These are phyloP conservation scores for Nysson spinosus DNA, from an alignment of 2,888 invertebrate genomes.

Conservation along the genomic window DNA sequence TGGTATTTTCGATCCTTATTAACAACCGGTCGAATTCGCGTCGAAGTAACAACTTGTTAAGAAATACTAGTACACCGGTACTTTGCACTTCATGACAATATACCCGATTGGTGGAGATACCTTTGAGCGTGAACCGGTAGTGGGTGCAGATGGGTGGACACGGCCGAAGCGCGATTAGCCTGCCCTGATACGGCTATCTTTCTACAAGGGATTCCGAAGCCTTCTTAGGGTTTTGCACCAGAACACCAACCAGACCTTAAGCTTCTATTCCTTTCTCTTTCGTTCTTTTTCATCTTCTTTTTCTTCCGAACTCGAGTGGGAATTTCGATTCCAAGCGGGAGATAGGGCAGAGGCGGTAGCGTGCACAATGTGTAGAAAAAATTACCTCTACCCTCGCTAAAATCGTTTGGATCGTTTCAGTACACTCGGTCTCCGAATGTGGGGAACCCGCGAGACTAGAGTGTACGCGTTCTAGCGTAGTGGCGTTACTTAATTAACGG, in stretches of 20 bases:
- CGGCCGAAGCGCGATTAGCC: slow-evolving; percentile 42
- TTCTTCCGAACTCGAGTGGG: slow-evolving; percentile 16
- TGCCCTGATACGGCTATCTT: slow-evolving; percentile 55
- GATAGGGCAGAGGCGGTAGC: slow-evolving; percentile 53
- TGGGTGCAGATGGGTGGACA: slow-evolving; percentile 63
- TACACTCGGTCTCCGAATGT: slow-evolving; percentile 30
- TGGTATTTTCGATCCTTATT: too few species aligned
- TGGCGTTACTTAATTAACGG: slow-evolving; percentile 72
- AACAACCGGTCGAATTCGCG: slow-evolving; percentile 2
- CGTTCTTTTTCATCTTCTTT: slow-evolving; percentile 6
- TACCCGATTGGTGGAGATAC: slow-evolving; percentile 37
- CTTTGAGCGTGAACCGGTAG: slow-evolving; percentile 57
- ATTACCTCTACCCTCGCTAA: slow-evolving; percentile 28
- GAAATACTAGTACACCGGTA: slow-evolving; percentile 38
- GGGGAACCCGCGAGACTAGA: slow-evolving; percentile 21
- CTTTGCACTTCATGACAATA: slow-evolving; percentile 9
- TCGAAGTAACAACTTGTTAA: slow-evolving; percentile 27
- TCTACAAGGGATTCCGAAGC: slow-evolving; percentile 63
- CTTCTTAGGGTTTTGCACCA: slow-evolving; percentile 55
- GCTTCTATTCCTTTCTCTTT: slow-evolving; percentile 5
- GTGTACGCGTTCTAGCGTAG: slow-evolving; percentile 52
- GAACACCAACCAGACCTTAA: slow-evolving; percentile 27
- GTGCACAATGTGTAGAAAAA: slow-evolving; percentile 34
- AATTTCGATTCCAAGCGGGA: slow-evolving; percentile 64
- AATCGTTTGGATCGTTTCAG: slow-evolving; percentile 48